Evolutionary conservation across 2,797 vertebrate species (phyloP), one percentile per base, ranked within the genome.

Genomic region (Ciconia nigra): DNA sequence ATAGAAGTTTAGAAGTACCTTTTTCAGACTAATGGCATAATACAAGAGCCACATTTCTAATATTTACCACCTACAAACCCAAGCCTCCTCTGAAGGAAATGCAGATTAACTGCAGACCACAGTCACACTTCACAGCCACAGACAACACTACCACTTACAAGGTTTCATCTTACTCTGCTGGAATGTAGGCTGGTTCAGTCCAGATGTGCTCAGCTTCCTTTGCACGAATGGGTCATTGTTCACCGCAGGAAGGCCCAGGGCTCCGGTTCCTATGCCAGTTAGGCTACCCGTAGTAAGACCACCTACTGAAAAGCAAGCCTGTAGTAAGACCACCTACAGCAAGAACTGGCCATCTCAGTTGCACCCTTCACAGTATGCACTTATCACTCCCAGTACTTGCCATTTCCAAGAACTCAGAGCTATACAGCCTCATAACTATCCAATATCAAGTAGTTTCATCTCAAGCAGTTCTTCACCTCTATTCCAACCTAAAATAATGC

Each of bases 151-250:
- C 99, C 98, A 99, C 98, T 99, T 99, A 99, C 98, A 99, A 99
- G 98, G 98, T 99, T 99, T 99, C 98, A 99, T 99, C 99, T 99
- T 99, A 99, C 99, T 99, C 99, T 99, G 99, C 99, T 99, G 99
- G 98, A 99, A 99, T 97, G 99, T 99, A 51, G 99, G 98, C 63
- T 99, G 99, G 98, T 99, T 99, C 98, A 99, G 97, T 98, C 99
- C 99, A 87, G 99, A 99, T 95, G 99, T 99, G 98, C 99, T 99
- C 98, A 99, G 98, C 98, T 99, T 99, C 97, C 99, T 99, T 97
- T 99, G 99, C 94, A 99, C 99, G 96, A 99, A 99, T 5, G 99
- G 99, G 89, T 99, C 99, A 1, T 98, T 99, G 98, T 98, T 99
- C 61, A 99, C 99, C 0, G 99, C 98, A 89, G 99, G 98, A 98